Evolutionary conservation across 2,113 vertebrate genomes (phyloP).

Genomic region (Heterotis niloticus): DNA sequence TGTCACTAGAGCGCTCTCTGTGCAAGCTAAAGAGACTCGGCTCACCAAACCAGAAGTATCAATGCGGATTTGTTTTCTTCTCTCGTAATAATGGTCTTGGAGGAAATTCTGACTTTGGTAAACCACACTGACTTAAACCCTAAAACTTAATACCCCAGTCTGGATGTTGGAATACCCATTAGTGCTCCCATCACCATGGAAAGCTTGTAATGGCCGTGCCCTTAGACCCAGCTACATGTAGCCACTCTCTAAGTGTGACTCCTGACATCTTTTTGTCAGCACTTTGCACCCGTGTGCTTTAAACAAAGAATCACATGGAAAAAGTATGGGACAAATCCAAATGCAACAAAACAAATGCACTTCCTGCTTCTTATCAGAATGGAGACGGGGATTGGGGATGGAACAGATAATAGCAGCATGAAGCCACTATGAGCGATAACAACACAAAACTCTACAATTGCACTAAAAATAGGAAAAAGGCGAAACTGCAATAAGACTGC

Average conservation of each 20-base stretch:
- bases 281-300: background rate
- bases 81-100: conserved; percentile 5
- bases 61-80: conserved; percentile 7
- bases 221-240: conserved; percentile 13
- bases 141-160: background rate
- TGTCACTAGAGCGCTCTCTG: conserved; percentile 8
- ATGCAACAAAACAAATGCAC: background rate
- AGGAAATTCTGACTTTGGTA: conserved; percentile 20
- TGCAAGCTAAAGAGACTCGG: conserved; percentile 11
- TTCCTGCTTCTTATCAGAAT: background rate
- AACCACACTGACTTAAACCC: conserved; percentile 17
- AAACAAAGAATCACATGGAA: background rate
- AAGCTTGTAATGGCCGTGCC: conserved; percentile 6
- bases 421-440: no score
- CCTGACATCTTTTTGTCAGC: background rate
- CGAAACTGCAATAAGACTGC: no score
- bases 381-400: background rate
- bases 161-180: conserved; percentile 13
- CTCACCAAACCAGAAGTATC: conserved; percentile 6
- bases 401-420: no score
- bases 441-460: no score
- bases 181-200: conserved; percentile 11
- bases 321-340: background rate
- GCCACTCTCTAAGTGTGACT: conserved; percentile 2
- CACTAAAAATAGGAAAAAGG: no score